Conservation (phyloP, 35 echinoderm and acorn worm species). For the Eucidaris tribuloides region DNA sequence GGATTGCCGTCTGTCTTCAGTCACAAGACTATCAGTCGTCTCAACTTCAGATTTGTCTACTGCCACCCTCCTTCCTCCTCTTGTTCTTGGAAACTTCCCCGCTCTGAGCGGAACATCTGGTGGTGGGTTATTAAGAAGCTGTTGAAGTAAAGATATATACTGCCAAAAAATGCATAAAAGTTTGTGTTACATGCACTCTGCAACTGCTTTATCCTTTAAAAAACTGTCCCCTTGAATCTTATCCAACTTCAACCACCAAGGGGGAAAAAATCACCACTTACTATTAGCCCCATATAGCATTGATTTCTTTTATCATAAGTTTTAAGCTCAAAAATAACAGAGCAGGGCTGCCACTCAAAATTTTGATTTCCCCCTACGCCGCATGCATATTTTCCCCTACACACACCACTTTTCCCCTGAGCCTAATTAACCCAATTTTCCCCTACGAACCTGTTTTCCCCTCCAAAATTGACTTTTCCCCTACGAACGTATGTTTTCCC, state of each 20-base stretch:
- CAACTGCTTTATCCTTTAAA: neutral
- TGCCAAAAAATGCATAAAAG: neutral
- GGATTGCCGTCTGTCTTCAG: neutral
- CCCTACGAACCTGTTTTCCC: too few relatives aligned
- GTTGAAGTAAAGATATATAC: conserved; percentile 5
- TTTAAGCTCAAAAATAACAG: too few relatives aligned
- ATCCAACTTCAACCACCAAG: neutral
- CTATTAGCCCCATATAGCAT: too few relatives aligned
- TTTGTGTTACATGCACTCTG: neutral
- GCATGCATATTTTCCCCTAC: too few relatives aligned
- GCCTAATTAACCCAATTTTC: too few relatives aligned
- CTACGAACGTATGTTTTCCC: too few relatives aligned
- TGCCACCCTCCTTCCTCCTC: conserved; percentile 35
- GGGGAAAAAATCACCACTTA: neutral
- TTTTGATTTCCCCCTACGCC: too few relatives aligned
- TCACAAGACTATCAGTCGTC: neutral
- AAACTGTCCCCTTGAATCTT: neutral
- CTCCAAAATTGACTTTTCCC: too few relatives aligned
- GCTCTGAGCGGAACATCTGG: conserved; percentile 1
- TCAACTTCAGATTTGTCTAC: neutral
- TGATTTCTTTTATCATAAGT: too few relatives aligned
- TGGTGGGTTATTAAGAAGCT: conserved; percentile 79
- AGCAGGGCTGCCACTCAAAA: too few relatives aligned
- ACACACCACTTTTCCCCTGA: too few relatives aligned
- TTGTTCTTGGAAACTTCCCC: conserved; percentile 83